Base-by-base conservation (phyloP, 1,140 invertebrate species). In the Theocolax elegans region DNA sequence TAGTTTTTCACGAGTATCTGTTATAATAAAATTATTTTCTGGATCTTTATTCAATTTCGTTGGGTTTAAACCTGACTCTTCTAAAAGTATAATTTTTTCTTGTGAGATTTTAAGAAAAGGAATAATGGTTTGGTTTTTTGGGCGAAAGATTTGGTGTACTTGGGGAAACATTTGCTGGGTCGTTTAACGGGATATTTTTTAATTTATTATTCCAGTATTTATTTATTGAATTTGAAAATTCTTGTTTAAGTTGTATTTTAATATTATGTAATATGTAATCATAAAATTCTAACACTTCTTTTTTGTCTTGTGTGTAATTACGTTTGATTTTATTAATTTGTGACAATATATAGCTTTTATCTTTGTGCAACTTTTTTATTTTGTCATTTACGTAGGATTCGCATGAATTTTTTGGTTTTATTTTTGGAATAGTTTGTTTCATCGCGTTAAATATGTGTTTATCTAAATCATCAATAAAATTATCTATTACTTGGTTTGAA, bases 1-100 rank as follows among this genome's bases (percentile, higher is more conserved):
- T n/a, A n/a, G n/a, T n/a, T n/a, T n/a, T n/a, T 21, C 62, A 38
- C 1, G 68, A n/a, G 17, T 67, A 29, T 60, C 29, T 7, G 27
- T 19, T 1, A 67, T 67, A 13, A 68, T 46, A 2, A 46, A 46
- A 3, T 67, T 67, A 29, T 38, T 46, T 12, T 27, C 7, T 8
- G 21, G 13, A 15, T 49, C 17, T 17, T 13, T 60, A 3, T 59
- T 9, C 15, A 21, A 8, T 54, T 9, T 15, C 1, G 44, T 10
- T 0, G 38, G 15, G 27, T 71, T 17, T 27, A 67, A 29, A 13
- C 40, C n/a, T 19, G 51, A 25, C 17, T 29, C 27, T 54, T 31
- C 13, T 8, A 54, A n/a, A 4, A 54, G 25, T 6, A 4, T 2
- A 7, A 3, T 23, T 17, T 31, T 29, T 15, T 54, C 51, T 54